Percentiles rank a stretch among this genome's conserved stretches.
Evolutionary conservation across 2,113 vertebrate genomes (phyloP).

Genomic region (Meles meles): DNA sequence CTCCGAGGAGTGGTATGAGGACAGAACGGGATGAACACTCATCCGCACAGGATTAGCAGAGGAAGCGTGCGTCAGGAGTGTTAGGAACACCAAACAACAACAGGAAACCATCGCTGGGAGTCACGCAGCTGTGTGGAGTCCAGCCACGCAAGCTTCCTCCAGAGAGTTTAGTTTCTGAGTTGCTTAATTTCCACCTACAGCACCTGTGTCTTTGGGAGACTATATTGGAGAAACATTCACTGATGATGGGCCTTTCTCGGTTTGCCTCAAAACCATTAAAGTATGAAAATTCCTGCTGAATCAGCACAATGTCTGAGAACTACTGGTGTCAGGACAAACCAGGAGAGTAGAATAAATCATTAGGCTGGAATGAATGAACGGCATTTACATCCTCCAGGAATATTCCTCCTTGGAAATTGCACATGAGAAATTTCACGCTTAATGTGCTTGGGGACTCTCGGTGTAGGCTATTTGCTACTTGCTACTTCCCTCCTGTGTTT

Average conservation of each 20-base stretch:
- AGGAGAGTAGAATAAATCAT: neutral
- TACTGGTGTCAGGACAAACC: neutral
- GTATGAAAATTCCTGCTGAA: neutral
- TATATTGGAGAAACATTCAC: neutral
- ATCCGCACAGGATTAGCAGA: neutral
- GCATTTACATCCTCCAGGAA: neutral
- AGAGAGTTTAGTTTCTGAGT: neutral
- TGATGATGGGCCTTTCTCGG: neutral
- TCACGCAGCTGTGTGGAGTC: neutral
- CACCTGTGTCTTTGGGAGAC: neutral
- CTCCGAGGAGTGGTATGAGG: neutral
- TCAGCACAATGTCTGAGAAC: neutral
- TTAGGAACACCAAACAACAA: neutral
- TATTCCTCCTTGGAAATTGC: neutral
- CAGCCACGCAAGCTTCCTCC: neutral
- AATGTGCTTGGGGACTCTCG: neutral
- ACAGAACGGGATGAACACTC: neutral
- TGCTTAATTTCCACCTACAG: constrained; percentile 30
- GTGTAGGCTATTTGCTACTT: neutral
- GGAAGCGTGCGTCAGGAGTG: neutral
- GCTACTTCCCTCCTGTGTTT: neutral
- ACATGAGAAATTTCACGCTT: neutral
- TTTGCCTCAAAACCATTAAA: neutral
- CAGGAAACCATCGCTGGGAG: constrained; percentile 17
- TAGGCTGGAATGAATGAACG: neutral